Evolutionary conservation across 2,888 invertebrate species (phyloP).

Genomic region (Carterocephalus palaemon): DNA sequence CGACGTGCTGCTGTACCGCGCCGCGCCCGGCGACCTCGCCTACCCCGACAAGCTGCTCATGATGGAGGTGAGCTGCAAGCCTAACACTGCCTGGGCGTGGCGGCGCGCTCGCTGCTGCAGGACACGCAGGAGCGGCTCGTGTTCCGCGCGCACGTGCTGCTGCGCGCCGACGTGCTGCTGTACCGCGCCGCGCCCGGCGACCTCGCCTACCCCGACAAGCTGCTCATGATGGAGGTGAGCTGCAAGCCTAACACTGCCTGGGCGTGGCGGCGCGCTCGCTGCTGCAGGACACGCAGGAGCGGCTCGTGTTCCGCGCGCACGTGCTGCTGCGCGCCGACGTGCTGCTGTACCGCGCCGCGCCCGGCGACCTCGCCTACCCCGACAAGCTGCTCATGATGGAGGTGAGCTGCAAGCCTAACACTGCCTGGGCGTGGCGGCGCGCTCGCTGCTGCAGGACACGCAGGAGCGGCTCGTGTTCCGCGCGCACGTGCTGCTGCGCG

Average conservation of each 20-base stretch:
- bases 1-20: conserved; percentile 92
- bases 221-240: conserved; percentile 99
- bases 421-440: conserved; percentile 88
- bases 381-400: conserved; percentile 99
- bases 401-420: too few relatives aligned
- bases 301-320: conserved; percentile 96
- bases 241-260: too few relatives aligned
- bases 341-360: conserved; percentile 90
- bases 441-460: conserved; percentile 93
- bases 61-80: too few relatives aligned
- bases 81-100: conserved; percentile 89
- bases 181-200: conserved; percentile 96
- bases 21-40: conserved; percentile 96
- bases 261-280: conserved; percentile 88
- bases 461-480: conserved; percentile 98
- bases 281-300: conserved; percentile 96
- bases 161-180: conserved; percentile 92
- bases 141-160: conserved; percentile 95
- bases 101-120: conserved; percentile 89
- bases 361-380: conserved; percentile 98
- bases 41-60: conserved; percentile 98
- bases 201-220: conserved; percentile 97
- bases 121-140: conserved; percentile 98
- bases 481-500: conserved; percentile 94
- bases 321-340: conserved; percentile 96